These are phyloP conservation scores for Hirundichthys speculiger DNA, from an alignment of 2,113 vertebrate genomes.

Conservation along the genomic window DNA sequence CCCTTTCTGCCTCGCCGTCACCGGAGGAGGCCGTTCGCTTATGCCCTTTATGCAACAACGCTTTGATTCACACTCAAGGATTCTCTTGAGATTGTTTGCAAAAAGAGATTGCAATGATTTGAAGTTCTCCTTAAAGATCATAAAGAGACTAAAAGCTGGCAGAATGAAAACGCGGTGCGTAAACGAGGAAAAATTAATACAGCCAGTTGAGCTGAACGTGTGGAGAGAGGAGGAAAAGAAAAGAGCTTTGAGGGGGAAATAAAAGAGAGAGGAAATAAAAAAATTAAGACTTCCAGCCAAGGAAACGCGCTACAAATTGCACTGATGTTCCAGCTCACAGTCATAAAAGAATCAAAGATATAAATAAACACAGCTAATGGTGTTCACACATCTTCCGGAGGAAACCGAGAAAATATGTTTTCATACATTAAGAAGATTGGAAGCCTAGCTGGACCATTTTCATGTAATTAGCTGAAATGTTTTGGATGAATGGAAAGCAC, in stretches of 20 bases:
- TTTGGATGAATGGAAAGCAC: neutral
- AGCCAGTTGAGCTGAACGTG: constrained; percentile 37
- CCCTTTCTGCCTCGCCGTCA: neutral
- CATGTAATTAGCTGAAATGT: constrained; percentile 7
- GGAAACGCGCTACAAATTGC: constrained; percentile 53
- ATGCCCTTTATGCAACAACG: neutral
- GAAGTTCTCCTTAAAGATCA: constrained; percentile 43
- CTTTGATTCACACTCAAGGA: neutral
- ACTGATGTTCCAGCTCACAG: constrained; percentile 7
- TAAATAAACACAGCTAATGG: constrained; percentile 18
- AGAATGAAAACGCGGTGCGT: neutral
- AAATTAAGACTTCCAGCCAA: constrained; percentile 31
- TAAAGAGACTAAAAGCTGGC: constrained; percentile 29
- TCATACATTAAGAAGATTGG: neutral
- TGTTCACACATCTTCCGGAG: constrained; percentile 24
- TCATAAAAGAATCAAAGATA: too few species aligned
- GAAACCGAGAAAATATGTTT: constrained; percentile 1
- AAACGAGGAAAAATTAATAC: constrained; percentile 25
- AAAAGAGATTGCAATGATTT: neutral
- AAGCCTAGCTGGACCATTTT: neutral
- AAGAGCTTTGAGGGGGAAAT: constrained; percentile 30
- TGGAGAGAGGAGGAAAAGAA: neutral
- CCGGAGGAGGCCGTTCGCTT: too few species aligned
- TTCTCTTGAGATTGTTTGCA: too few species aligned
- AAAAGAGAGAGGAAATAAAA: constrained; percentile 33